Evolutionary conservation across 2,888 invertebrate genomes (phyloP).

Genomic region (Phragmatobia fuliginosa): DNA sequence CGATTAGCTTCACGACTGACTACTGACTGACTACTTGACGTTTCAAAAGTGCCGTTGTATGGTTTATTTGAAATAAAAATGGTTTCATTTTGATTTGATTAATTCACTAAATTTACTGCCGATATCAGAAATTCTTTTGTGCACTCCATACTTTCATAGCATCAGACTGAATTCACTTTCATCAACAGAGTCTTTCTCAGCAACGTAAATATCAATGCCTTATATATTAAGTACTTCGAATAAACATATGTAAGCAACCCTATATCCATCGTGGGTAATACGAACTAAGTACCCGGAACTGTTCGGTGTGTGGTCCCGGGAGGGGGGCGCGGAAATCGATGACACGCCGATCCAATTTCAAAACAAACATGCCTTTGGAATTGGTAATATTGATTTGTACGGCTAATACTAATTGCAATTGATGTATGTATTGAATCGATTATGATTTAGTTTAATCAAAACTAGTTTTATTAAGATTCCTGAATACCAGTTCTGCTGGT

Average conservation of each 20-base stretch:
- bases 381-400: constrained; percentile 55
- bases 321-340: constrained; percentile 55
- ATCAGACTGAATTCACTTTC: neutral
- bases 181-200: neutral
- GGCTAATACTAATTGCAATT: constrained; percentile 20
- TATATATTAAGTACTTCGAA: constrained; percentile 7
- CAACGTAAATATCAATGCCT: neutral
- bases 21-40: no score
- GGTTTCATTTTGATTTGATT: no score
- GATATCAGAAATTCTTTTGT: neutral
- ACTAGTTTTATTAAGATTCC: constrained; percentile 11
- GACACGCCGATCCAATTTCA: constrained; percentile 61
- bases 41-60: no score
- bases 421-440: constrained; percentile 17
- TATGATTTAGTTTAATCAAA: constrained; percentile 12
- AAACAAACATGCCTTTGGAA: constrained; percentile 59
- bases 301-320: constrained; percentile 56
- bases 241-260: constrained; percentile 31
- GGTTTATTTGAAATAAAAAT: no score
- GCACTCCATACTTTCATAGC: neutral
- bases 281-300: constrained; percentile 59
- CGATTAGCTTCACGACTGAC: no score
- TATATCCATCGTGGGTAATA: constrained; percentile 46
- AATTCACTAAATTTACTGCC: no score
- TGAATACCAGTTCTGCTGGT: neutral